Evolutionary conservation across 2,888 invertebrate genomes (phyloP).

Genomic region (Drosophila greeni): DNA sequence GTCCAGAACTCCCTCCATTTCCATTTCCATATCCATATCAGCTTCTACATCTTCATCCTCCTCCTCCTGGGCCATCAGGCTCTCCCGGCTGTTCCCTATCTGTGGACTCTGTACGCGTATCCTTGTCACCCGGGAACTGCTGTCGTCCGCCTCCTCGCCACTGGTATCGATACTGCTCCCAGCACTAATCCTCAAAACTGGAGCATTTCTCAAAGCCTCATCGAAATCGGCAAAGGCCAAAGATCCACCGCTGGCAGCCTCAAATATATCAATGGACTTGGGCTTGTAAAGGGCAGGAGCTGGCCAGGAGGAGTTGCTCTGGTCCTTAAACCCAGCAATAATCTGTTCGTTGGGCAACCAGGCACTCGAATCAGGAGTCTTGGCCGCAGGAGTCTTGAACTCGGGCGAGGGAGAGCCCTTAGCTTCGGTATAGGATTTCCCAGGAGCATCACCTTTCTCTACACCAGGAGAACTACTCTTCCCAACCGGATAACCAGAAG

Average conservation of each 20-base stretch:
- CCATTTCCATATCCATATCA: conserved; percentile 9
- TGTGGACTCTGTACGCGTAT: conserved; percentile 50
- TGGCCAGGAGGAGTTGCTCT: conserved; percentile 42
- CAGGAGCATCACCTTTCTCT: not conserved
- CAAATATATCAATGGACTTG: conserved; percentile 77
- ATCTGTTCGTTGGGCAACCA: conserved; percentile 72
- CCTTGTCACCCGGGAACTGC: conserved; percentile 45
- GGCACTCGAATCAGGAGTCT: not conserved
- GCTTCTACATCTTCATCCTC: conserved; percentile 46
- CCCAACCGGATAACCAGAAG: not conserved
- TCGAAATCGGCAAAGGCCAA: conserved; percentile 77
- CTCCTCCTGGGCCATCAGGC: conserved; percentile 63
- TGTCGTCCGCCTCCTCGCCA: conserved; percentile 47
- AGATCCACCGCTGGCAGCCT: conserved; percentile 57
- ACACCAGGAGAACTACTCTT: not conserved
- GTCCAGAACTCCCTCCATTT: conserved; percentile 39
- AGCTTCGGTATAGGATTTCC: not conserved
- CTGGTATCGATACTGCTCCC: conserved; percentile 49
- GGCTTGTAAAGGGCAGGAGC: conserved; percentile 66
- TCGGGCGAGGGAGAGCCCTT: conserved; percentile 8
- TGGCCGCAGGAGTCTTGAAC: conserved; percentile 10
- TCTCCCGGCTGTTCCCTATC: conserved; percentile 73
- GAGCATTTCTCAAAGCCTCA: conserved; percentile 75
- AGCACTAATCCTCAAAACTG: conserved; percentile 67
- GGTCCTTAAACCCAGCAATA: conserved; percentile 57